These are phyloP conservation scores for Litocranius walleri DNA, from an alignment of 2,113 vertebrate species.

Conservation along the genomic window DNA sequence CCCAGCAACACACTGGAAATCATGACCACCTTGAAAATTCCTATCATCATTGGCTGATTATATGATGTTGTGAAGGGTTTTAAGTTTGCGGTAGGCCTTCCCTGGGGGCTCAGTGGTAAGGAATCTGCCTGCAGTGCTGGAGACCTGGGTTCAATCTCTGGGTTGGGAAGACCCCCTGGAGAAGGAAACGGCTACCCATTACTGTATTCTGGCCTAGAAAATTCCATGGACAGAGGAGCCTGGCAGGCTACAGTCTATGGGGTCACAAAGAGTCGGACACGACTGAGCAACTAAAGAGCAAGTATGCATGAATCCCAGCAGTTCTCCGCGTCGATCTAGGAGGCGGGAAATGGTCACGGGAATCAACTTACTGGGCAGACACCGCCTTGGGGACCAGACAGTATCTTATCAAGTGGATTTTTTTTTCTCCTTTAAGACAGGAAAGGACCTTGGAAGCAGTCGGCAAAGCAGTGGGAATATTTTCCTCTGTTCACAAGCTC, in stretches of 20 bases:
- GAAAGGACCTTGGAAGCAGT: background rate
- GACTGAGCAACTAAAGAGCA: rapidly evolving
- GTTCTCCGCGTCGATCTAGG: background rate
- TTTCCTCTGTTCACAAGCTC: background rate
- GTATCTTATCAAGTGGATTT: background rate
- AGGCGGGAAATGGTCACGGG: background rate
- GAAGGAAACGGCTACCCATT: background rate
- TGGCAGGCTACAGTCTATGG: background rate
- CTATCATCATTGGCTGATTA: background rate
- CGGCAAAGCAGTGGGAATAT: background rate
- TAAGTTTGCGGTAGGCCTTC: background rate
- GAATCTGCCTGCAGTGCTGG: background rate
- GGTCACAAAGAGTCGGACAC: rapidly evolving
- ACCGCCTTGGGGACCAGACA: background rate
- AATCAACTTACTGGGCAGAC: background rate
- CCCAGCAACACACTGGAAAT: background rate
- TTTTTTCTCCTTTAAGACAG: background rate
- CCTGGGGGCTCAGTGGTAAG: background rate
- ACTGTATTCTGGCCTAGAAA: background rate
- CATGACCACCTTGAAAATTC: background rate
- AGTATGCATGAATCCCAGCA: too few relatives aligned
- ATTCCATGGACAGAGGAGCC: background rate
- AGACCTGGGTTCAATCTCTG: background rate
- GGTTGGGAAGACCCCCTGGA: background rate
- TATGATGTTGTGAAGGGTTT: background rate